These are phyloP conservation scores for Aspidoscelis tigris DNA, from an alignment of 2,113 vertebrate species.

Conservation along the genomic window DNA sequence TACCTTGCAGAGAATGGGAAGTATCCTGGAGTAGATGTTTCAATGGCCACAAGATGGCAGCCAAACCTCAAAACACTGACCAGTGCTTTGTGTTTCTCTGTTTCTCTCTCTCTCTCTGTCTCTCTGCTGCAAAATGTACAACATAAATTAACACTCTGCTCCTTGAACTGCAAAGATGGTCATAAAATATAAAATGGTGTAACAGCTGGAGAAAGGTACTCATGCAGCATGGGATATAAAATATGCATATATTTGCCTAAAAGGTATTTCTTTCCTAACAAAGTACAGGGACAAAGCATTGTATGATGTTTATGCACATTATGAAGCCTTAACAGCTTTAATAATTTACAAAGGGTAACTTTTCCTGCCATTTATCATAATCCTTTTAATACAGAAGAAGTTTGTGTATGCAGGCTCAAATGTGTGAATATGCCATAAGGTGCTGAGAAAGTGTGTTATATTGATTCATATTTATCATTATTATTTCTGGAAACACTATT, in stretches of 20 bases:
- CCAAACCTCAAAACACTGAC: slow-evolving; percentile 46
- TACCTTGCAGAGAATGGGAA: background rate
- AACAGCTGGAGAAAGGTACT: slow-evolving; percentile 20
- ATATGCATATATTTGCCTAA: slow-evolving; percentile 22
- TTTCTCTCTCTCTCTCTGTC: background rate
- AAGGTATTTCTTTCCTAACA: slow-evolving; percentile 19
- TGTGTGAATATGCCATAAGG: background rate
- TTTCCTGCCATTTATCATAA: slow-evolving; percentile 30
- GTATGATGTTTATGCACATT: slow-evolving; percentile 14
- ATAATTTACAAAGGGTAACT: slow-evolving; percentile 38
- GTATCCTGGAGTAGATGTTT: rapidly evolving
- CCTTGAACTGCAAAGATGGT: slow-evolving; percentile 15
- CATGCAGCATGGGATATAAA: slow-evolving; percentile 7
- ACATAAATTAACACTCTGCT: background rate
- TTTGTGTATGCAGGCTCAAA: background rate
- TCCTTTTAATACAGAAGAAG: slow-evolving; percentile 23
- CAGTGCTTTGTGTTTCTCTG: background rate
- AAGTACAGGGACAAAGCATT: background rate
- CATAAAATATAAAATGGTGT: slow-evolving; percentile 15
- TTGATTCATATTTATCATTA: slow-evolving; percentile 16
- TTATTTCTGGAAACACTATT: slow-evolving; percentile 33
- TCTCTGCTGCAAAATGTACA: slow-evolving; percentile 9
- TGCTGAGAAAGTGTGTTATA: slow-evolving; percentile 8
- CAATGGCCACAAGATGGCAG: slow-evolving; percentile 75
- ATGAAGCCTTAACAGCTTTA: slow-evolving; percentile 14